Conservation (phyloP, 2,797 vertebrate species). For the Masticophis lateralis region DNA sequence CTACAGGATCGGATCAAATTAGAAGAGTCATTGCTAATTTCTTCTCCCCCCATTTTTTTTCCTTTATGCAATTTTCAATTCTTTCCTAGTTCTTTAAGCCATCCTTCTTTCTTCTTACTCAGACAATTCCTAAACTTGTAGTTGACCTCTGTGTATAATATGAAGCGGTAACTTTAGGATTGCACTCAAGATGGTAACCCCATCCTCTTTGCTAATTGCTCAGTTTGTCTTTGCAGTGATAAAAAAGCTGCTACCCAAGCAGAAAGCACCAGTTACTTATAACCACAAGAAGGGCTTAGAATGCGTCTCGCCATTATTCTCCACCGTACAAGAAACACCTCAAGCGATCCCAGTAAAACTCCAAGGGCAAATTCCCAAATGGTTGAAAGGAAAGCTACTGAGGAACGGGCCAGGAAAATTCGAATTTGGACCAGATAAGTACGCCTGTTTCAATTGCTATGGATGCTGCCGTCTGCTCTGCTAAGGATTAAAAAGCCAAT, state of each 20-base stretch:
- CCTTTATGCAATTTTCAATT: background rate
- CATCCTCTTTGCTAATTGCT: background rate
- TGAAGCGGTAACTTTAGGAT: background rate
- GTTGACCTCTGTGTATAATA: background rate
- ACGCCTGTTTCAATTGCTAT: conserved; percentile 49
- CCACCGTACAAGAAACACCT: conserved; percentile 79
- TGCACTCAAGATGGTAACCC: background rate
- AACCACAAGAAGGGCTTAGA: conserved; percentile 65
- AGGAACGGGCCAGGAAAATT: conserved; percentile 92
- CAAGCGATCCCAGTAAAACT: conserved; percentile 73
- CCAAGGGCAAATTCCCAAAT: conserved; percentile 81
- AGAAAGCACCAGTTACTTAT: background rate
- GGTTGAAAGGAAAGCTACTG: conserved; percentile 85
- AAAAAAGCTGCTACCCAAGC: conserved; percentile 36
- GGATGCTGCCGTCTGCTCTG: background rate
- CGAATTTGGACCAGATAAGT: conserved; percentile 90
- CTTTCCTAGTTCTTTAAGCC: background rate
- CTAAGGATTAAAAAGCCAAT: background rate
- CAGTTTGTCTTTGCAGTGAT: conserved; percentile 55
- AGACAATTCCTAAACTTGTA: background rate
- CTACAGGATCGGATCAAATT: background rate
- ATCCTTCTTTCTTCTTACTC: no score
- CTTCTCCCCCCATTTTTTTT: background rate
- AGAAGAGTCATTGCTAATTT: background rate
- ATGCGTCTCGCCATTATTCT: conserved; percentile 77